These are phyloP conservation scores for Tethea ocularis DNA, from an alignment of 2,888 invertebrate genomes.

Conservation along the genomic window DNA sequence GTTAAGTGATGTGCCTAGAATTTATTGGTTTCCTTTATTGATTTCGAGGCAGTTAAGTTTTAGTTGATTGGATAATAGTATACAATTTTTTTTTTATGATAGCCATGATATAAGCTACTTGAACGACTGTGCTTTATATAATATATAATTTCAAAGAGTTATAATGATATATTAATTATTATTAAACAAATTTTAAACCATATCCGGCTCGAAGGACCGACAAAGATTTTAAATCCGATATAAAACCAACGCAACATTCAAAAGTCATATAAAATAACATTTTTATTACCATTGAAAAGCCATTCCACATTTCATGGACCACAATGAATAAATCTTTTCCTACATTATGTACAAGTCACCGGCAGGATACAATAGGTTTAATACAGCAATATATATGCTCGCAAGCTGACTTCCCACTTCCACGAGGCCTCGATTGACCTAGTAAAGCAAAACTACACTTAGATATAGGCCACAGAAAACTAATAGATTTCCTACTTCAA, in stretches of 20 bases:
- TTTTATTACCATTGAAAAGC: neutral
- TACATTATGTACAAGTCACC: neutral
- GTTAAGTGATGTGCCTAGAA: neutral
- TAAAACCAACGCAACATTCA: neutral
- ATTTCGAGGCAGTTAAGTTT: neutral
- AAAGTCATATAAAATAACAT: neutral
- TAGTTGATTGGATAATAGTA: neutral
- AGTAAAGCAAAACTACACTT: slow-evolving; percentile 27
- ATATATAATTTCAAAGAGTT: no score
- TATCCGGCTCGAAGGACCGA: slow-evolving; percentile 1
- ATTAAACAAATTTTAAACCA: neutral
- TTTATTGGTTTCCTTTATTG: neutral
- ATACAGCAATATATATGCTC: slow-evolving; percentile 22
- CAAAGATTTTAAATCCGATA: no score
- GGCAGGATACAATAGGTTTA: slow-evolving; percentile 10
- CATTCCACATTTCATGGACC: neutral
- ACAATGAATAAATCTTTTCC: neutral
- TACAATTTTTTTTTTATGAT: neutral
- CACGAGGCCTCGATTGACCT: slow-evolving; percentile 32
- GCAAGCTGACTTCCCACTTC: slow-evolving; percentile 17
- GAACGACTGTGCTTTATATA: no score
- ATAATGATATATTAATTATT: no score
- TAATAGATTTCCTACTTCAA: slow-evolving; percentile 1
- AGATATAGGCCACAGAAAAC: slow-evolving; percentile 22
- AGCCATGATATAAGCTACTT: no score